phyloP scores from a whole-genome alignment of 2,888 invertebrate genomes.

The Sericinus montela region DNA sequence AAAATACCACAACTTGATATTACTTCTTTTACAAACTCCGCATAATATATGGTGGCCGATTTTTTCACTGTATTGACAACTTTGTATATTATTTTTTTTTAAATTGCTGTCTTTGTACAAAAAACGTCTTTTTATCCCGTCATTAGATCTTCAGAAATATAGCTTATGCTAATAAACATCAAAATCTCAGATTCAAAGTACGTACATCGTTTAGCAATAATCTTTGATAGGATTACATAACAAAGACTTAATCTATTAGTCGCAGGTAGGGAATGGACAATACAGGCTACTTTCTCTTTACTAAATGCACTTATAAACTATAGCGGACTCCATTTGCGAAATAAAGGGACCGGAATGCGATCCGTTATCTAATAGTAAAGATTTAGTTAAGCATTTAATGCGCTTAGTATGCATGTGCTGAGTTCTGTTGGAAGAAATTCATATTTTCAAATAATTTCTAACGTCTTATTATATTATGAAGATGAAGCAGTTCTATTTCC shows the following conservation, averaged over 20 bases:
- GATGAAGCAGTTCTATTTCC: no score
- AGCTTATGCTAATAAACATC: no score
- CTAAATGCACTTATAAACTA: slow-evolving; percentile 19
- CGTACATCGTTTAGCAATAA: slow-evolving; percentile 14
- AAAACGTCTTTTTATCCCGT: no score
- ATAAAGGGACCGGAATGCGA: slow-evolving; percentile 17
- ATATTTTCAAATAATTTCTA: not conserved
- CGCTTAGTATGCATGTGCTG: not conserved
- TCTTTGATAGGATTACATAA: slow-evolving; percentile 14
- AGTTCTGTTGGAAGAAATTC: not conserved
- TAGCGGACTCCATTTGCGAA: slow-evolving; percentile 14
- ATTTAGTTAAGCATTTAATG: slow-evolving; percentile 14
- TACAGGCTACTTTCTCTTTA: slow-evolving; percentile 17
- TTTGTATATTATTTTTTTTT: no score
- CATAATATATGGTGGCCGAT: no score
- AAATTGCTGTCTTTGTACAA: no score
- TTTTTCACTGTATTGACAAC: no score
- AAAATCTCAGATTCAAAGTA: no score
- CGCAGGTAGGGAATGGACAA: slow-evolving; percentile 15
- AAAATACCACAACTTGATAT: no score
- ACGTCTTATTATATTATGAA: no score
- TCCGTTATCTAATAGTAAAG: slow-evolving; percentile 7
- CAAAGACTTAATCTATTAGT: slow-evolving; percentile 11
- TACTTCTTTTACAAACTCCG: no score
- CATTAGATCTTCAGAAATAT: no score